Evolutionary conservation across 2,113 vertebrate species (phyloP), one percentile per base, ranked within the genome.

Genomic region (Sinocyclocheilus anshuiensis): DNA sequence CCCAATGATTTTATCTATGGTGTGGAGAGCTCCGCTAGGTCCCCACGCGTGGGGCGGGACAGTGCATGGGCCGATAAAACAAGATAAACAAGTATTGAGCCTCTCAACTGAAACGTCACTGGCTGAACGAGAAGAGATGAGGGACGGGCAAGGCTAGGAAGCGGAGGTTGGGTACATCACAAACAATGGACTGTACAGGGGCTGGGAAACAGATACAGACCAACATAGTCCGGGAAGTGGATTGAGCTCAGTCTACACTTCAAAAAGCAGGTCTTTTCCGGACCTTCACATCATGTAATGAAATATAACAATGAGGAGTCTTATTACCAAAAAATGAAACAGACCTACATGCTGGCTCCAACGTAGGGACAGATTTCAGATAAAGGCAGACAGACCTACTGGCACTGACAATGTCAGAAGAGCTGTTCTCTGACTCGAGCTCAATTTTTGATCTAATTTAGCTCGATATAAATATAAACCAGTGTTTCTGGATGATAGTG

Each of bases 1-100:
- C 88, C 87, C 89, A 92, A 86, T 90, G 93, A 94, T 94, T 92
- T 91, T 93, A 94, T 95, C 94, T 91, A 79, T 82, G 87, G 88
- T 89, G 91, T 91, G 83, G 92, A 92, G 92, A 90, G 89, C 90
- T 63, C 80, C 84, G 90, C 91, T 90, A 83, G 89, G 88, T 50
- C 77, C 85, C 89, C 39, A 29, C 22, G 22, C 20, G 33, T 12
- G 9, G 39, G 33, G 42, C 55, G 36, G 42, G 71, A 67, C 77
- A 81, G 78, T 42, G 55, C 57, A 26, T n/a, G 33, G 29, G 24
- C 24, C 13, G 18, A 82, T 82, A 48, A 78, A 71, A 57, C 69
- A 72, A 86, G 81, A 88, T 86, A 75, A 86, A 81, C 84, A 86
- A 71, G 84, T 65, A 53, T 53, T 75, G 84, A 86, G 42, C 84